Percentiles rank a stretch among this genome's conserved stretches.
Conservation (phyloP, 2,888 invertebrate species). For the Cenopis cana region DNA sequence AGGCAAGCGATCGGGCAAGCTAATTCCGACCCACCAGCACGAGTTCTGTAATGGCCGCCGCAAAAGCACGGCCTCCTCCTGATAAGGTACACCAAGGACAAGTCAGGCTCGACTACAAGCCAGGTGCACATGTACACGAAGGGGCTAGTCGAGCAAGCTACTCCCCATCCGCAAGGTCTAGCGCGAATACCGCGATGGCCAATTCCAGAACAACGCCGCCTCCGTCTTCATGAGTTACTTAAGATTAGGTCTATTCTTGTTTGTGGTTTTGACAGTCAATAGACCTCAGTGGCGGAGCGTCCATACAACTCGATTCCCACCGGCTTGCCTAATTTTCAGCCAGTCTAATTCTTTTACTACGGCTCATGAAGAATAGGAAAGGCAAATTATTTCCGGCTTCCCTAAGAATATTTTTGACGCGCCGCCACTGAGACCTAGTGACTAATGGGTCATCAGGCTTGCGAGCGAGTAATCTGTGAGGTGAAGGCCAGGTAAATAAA, state of each 20-base stretch:
- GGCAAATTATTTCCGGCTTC: no score
- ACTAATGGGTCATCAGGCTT: no score
- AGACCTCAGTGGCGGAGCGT: no score
- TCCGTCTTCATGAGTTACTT: slow-evolving; percentile 86
- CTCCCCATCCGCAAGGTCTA: not conserved
- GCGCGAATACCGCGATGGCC: not conserved
- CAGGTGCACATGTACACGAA: not conserved
- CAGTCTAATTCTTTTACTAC: no score
- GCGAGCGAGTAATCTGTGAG: not conserved
- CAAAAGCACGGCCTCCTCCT: slow-evolving; percentile 73
- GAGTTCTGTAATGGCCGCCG: no score
- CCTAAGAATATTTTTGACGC: no score
- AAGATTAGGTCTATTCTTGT: not conserved
- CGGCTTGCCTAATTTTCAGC: no score
- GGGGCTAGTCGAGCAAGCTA: not conserved
- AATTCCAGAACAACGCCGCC: slow-evolving; percentile 60
- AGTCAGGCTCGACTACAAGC: not conserved
- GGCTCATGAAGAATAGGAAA: no score
- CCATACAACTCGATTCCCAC: no score
- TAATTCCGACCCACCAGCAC: not conserved
- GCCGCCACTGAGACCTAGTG: no score
- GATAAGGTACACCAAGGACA: slow-evolving; percentile 84
- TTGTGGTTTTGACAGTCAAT: not conserved
- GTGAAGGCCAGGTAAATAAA: not conserved
- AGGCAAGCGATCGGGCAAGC: no score